Evolutionary conservation across 2,113 vertebrate genomes (phyloP).

Genomic region (Capricornis sumatraensis): DNA sequence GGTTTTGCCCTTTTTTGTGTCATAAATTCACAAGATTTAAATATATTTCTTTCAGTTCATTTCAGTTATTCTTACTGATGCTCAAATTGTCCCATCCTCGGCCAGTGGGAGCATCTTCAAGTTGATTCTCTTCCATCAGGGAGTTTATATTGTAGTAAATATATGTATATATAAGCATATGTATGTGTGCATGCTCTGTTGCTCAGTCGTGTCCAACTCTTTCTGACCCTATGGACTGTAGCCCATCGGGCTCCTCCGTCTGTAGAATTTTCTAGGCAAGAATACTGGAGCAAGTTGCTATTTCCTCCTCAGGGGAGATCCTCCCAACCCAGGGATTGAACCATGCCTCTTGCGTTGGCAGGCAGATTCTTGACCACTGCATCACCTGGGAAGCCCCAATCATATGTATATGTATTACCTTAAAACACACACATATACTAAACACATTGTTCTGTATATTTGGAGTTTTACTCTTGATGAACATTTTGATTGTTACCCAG

Average conservation of each 20-base stretch:
- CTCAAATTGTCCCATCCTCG: not conserved
- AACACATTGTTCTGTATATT: not conserved
- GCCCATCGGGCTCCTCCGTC: not conserved
- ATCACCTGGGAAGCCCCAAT: not conserved
- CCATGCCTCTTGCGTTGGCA: not conserved
- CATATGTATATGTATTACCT: not conserved
- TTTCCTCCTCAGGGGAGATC: not conserved
- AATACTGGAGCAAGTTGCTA: not conserved
- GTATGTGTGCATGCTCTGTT: not conserved
- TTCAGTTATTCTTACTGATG: not conserved
- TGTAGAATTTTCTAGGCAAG: not conserved
- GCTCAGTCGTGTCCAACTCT: not conserved
- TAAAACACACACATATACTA: not conserved
- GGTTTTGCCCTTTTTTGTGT: not conserved
- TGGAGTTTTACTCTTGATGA: not conserved
- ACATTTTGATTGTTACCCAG: constrained; percentile 23
- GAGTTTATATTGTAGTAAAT: not conserved
- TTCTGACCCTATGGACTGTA: not conserved
- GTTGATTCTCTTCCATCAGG: not conserved
- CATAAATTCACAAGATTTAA: not conserved
- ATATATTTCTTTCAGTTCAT: not conserved
- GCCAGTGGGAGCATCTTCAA: not conserved
- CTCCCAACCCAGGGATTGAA: not conserved
- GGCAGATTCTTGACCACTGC: not conserved
- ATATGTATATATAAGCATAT: not conserved